Evolutionary conservation across 2,113 vertebrate species (phyloP), one percentile per base, ranked within the genome.

Genomic region (Chaenocephalus aceratus): DNA sequence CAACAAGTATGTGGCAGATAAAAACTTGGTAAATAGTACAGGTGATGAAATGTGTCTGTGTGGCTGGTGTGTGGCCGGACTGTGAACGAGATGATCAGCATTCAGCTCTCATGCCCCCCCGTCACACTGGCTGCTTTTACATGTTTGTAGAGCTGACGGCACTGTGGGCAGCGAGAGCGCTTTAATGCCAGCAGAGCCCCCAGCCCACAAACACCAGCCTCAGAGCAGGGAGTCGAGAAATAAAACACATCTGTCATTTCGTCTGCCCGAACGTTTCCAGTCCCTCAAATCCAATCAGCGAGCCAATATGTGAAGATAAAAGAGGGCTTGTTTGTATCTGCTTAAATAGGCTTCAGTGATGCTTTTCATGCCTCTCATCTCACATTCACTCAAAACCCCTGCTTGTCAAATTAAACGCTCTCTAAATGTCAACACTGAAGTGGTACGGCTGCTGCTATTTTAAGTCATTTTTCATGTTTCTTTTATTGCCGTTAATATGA

Each of bases 61-160:
- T 81, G 79, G 63, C 83, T 54, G 70, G n/a, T 60, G 56, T 85
- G 80, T 59, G 77, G 59, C 64, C 44, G 7, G 86, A 84, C 77
- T 91, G 72, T 52, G 79, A 92, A 93, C 92, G 83, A 86, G 84
- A 67, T 63, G 57, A 91, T 93, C 86, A 84, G 91, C 85, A 93
- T 92, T 92, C 90, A 82, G 81, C 57, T 52, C 79, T 52, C 77
- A 79, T 62, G 77, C 83, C 77, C 61, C 75, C 69, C 82, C 60
- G 83, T 90, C 92, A 89, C 90, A 85, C 88, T 86, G 75, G 72
- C 83, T 88, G 89, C 87, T 90, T 88, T 88, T 90, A 90, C 86
- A 85, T 89, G 75, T 91, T 91, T 89, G 86, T 83, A 79, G 79
- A 83, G 83, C 79, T 71, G 86, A 85, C 69, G 77, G 78, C 85